phyloP scores from a whole-genome alignment of 2,113 vertebrate species.

The Picathartes gymnocephalus region DNA sequence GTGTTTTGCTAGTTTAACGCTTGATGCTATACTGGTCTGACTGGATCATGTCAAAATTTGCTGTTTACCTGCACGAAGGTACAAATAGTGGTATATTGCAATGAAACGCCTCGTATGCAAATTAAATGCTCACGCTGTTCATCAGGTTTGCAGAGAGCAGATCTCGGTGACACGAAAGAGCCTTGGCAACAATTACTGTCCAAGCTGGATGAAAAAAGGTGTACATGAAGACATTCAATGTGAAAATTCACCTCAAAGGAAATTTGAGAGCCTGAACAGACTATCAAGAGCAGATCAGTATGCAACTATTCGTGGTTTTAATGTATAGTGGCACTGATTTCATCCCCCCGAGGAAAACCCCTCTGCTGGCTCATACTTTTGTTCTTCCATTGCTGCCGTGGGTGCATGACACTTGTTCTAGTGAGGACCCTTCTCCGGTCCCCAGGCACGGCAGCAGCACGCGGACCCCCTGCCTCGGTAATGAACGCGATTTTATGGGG shows the following conservation, averaged over 20 bases:
- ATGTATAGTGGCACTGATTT: neutral
- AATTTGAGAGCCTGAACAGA: neutral
- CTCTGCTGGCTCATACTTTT: neutral
- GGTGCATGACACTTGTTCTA: neutral
- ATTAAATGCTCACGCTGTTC: neutral
- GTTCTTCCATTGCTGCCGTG: neutral
- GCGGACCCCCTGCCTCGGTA: neutral
- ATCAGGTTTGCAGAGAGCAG: neutral
- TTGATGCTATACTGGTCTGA: constrained; percentile 3
- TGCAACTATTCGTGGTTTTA: neutral
- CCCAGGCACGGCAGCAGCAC: neutral
- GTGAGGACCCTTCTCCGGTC: neutral
- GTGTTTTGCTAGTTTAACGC: constrained; percentile 24
- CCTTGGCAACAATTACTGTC: neutral
- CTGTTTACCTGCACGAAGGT: neutral
- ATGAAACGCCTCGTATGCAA: neutral
- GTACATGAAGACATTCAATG: neutral
- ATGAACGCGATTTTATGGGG: neutral
- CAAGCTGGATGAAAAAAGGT: neutral
- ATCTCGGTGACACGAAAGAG: neutral
- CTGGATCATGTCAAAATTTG: neutral
- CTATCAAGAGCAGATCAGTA: neutral
- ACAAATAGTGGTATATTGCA: neutral
- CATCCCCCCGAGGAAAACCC: neutral
- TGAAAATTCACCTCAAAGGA: neutral